Conservation (phyloP, 2,113 vertebrate species). For the Gambusia affinis region DNA sequence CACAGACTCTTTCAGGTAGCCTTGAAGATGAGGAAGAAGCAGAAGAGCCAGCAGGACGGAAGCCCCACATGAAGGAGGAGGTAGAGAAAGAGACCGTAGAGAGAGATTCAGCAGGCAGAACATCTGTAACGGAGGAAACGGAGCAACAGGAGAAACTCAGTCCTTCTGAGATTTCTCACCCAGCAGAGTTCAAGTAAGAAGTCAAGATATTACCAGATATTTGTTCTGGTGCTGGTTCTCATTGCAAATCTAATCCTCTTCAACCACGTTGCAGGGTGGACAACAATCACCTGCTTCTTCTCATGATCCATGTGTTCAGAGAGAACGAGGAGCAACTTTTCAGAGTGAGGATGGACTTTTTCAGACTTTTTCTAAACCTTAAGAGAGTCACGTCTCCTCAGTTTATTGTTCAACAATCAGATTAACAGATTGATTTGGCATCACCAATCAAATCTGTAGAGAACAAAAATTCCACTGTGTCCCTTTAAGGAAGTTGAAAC, state of each 20-base stretch:
- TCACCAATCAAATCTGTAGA: neutral
- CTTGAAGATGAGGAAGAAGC: conserved; percentile 81
- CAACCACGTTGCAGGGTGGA: conserved; percentile 85
- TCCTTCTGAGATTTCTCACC: conserved; percentile 84
- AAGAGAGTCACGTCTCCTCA: too few relatives aligned
- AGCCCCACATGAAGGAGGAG: conserved; percentile 47
- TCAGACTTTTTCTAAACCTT: too few relatives aligned
- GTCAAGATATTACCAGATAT: neutral
- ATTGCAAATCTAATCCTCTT: conserved; percentile 20
- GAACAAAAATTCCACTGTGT: neutral
- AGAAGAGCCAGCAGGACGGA: conserved; percentile 64
- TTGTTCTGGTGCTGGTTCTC: neutral
- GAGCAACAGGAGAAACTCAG: conserved; percentile 77
- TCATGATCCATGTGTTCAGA: conserved; percentile 98
- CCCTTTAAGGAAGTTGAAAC: neutral
- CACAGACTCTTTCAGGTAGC: conserved; percentile 89
- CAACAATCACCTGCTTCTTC: conserved; percentile 95
- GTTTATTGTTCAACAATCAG: too few relatives aligned
- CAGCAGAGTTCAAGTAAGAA: conserved; percentile 93
- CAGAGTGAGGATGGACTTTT: conserved; percentile 79
- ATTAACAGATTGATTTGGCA: neutral
- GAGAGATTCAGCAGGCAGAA: conserved; percentile 51
- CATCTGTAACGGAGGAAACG: conserved; percentile 4
- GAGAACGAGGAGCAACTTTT: conserved; percentile 98
- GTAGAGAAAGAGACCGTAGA: conserved; percentile 24